These are phyloP conservation scores for Nematopogon swammerdamellus DNA, from an alignment of 2,888 invertebrate genomes.

Conservation along the genomic window DNA sequence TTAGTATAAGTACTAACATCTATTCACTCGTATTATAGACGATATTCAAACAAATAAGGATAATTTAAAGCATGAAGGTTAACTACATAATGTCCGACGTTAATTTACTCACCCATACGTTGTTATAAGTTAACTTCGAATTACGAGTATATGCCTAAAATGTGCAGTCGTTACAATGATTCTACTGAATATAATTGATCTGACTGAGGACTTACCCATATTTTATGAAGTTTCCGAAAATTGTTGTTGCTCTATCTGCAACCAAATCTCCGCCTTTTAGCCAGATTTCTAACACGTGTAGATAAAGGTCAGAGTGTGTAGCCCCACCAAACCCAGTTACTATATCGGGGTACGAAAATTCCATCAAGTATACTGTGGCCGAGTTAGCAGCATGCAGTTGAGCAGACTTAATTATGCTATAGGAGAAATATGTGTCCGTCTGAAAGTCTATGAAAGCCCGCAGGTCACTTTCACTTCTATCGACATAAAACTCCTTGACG, in stretches of 20 bases:
- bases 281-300: constrained; percentile 1
- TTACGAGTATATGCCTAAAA: too few species aligned
- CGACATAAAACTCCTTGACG: constrained; percentile 1
- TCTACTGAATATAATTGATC: too few species aligned
- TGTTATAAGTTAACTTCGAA: too few species aligned
- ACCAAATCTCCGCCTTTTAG: neutral
- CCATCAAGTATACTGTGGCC: constrained; percentile 1
- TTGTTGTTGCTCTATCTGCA: constrained; percentile 1
- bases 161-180: too few species aligned
- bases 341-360: constrained; percentile 1
- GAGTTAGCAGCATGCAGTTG: neutral
- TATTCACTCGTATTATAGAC: too few species aligned
- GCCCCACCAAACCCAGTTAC: neutral
- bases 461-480: neutral
- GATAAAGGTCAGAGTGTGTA: constrained; percentile 2
- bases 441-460: neutral
- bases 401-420: neutral
- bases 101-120: too few species aligned
- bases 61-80: too few species aligned
- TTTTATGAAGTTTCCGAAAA: constrained; percentile 1
- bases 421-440: neutral
- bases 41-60: too few species aligned
- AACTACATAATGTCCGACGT: too few species aligned
- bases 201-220: constrained; percentile 3
- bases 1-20: too few species aligned